Base-by-base conservation (phyloP, 2,888 invertebrate genomes). In the Patella pellucida region DNA sequence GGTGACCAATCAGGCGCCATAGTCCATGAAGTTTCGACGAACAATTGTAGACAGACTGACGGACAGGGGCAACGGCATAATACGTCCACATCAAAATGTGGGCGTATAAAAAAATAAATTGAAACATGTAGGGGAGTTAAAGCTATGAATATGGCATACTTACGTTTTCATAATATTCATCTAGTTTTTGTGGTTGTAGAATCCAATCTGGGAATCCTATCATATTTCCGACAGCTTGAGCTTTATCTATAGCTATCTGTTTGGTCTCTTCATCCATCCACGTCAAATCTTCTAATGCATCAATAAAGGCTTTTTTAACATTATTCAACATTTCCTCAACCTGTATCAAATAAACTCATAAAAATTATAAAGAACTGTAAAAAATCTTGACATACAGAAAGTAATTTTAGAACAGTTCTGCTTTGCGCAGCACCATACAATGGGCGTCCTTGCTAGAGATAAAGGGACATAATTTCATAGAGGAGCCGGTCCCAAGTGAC, bases 161-260 rank as follows among this genome's bases (percentile, higher is more conserved):
- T 77, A 88, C 88, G 75, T 85, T 83, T 75, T 83, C 79, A 76
- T 89, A 89, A 73, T 85, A 82, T 54, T 83, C 67, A 75, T 90
- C 89, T 16, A 90, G 81, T 72, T 82, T 72, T 2, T 51, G 72
- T 0, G 83, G 81, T 68, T 86, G 79, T 23, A 78, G 70, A 3
- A 88, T 83, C 82, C 84, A 88, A 73, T 88, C 88, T 9, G 90
- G 90, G 77, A 86, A 89, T 3, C 89, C 90, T 16, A 89, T 80
- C 81, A 82, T 85, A 50, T 84, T 78, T 9, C n/a, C 52, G 5
- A 88, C 78, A n/a, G 81, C 81, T 4, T 71, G 71, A 0, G 85
- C 87, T 79, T 90, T 90, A 14, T 83, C 84, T 23, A 76, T 73
- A 14, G 88, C 88, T 19, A 77, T 79, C 1, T 72, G 54, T 52